These are phyloP conservation scores for Trachelus troglodyta DNA, from an alignment of 2,888 invertebrate species.

Conservation along the genomic window DNA sequence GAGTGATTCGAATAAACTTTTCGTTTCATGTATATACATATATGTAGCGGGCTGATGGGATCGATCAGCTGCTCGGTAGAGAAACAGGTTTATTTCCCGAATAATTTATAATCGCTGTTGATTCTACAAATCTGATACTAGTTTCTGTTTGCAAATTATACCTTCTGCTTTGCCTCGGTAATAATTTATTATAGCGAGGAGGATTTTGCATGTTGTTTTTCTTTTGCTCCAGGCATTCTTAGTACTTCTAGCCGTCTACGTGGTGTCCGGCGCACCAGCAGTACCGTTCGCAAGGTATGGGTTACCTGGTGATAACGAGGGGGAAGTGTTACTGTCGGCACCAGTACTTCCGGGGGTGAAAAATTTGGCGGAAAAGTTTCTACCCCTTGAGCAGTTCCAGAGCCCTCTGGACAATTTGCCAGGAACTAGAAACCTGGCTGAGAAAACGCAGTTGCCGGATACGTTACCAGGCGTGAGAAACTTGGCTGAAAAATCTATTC, in stretches of 20 bases:
- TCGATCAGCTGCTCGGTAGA: too few relatives aligned
- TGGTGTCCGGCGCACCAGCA: constrained; percentile 27
- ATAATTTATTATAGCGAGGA: neutral
- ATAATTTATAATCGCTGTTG: neutral
- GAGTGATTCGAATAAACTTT: neutral
- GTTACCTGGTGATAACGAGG: constrained; percentile 4
- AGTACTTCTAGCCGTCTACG: constrained; percentile 35
- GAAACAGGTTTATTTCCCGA: neutral
- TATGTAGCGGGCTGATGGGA: too few relatives aligned
- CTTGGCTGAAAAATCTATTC: constrained; percentile 48
- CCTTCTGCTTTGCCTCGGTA: neutral
- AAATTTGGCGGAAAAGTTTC: neutral
- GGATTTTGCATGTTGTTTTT: neutral
- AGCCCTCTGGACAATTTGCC: constrained; percentile 33
- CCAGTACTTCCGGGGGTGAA: neutral
- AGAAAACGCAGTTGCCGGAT: constrained; percentile 35
- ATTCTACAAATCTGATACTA: neutral
- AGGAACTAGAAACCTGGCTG: constrained; percentile 46
- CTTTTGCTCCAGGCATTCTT: constrained; percentile 39
- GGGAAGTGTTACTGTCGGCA: neutral
- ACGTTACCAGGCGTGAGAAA: constrained; percentile 42
- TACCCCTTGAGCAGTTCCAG: constrained; percentile 31
- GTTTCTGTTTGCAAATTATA: neutral
- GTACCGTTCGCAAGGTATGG: constrained; percentile 4
- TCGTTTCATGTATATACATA: too few relatives aligned